Evolutionary conservation across 2,888 invertebrate species (phyloP).

Genomic region (Meteorus cinctellus): DNA sequence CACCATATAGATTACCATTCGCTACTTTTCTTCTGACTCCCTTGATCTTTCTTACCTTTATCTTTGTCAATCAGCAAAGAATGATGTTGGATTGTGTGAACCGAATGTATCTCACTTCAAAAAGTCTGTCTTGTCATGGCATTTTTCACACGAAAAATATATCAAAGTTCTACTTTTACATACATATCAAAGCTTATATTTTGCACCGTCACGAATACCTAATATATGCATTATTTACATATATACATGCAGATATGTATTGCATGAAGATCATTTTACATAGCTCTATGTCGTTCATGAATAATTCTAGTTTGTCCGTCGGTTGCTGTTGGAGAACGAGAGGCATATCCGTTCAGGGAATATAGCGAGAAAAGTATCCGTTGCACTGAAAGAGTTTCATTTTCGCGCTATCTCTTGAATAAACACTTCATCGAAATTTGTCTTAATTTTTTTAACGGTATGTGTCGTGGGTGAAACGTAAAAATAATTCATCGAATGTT

Average conservation of each 20-base stretch:
- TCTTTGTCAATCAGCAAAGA: constrained; percentile 32
- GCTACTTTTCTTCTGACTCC: background rate
- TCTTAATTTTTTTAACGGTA: constrained; percentile 31
- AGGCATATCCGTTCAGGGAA: constrained; percentile 49
- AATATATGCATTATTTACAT: background rate
- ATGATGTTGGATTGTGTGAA: constrained; percentile 23
- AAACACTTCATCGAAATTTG: constrained; percentile 44
- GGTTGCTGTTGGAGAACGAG: constrained; percentile 42
- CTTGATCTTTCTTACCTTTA: constrained; percentile 15
- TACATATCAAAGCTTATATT: constrained; percentile 14
- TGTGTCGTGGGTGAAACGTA: constrained; percentile 16
- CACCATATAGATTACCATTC: background rate
- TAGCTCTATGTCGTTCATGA: constrained; percentile 51
- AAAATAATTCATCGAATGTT: background rate
- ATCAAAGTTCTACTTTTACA: background rate
- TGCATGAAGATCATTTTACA: background rate
- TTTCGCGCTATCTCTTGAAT: constrained; percentile 10
- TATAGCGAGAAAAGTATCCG: constrained; percentile 45
- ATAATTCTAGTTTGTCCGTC: constrained; percentile 50
- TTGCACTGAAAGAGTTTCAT: background rate
- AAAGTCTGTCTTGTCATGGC: constrained; percentile 21
- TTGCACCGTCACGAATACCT: background rate
- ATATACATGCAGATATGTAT: background rate
- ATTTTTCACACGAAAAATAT: background rate
- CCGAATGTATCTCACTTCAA: constrained; percentile 31